Percentiles rank a stretch among this genome's conserved stretches.
Conservation (phyloP, 2,888 invertebrate species). For the Epistrophe eligans region DNA sequence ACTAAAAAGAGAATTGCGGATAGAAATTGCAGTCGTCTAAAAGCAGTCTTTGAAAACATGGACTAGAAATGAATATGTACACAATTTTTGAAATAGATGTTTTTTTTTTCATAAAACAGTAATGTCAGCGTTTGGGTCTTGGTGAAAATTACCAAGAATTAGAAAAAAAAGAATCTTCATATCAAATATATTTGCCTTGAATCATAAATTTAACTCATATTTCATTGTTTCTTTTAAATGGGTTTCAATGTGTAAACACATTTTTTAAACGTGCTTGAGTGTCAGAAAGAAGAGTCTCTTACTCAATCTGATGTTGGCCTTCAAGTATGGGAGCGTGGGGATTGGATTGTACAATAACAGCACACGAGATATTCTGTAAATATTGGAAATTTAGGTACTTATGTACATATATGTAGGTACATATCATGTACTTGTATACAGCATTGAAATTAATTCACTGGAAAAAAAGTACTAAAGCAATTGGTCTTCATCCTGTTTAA, state of each 20-base stretch:
- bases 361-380: neutral
- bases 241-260: constrained; percentile 15
- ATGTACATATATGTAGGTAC: no score
- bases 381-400: neutral
- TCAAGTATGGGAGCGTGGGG: neutral
- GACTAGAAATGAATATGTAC: no score
- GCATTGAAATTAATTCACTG: constrained; percentile 53
- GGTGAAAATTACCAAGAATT: no score
- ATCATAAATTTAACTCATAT: neutral
- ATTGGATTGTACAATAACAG: neutral
- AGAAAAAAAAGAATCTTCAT: no score
- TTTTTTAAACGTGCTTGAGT: constrained; percentile 19
- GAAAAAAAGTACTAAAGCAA: constrained; percentile 50
- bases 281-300: constrained; percentile 10
- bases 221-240: constrained; percentile 12
- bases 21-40: no score
- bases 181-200: neutral
- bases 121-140: no score
- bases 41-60: no score
- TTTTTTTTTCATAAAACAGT: no score
- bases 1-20: no score
- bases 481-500: constrained; percentile 40
- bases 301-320: constrained; percentile 2
- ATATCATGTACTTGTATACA: neutral
- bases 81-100: no score